These are phyloP conservation scores for Crotalus tigris DNA, from an alignment of 2,113 vertebrate species.

Conservation along the genomic window DNA sequence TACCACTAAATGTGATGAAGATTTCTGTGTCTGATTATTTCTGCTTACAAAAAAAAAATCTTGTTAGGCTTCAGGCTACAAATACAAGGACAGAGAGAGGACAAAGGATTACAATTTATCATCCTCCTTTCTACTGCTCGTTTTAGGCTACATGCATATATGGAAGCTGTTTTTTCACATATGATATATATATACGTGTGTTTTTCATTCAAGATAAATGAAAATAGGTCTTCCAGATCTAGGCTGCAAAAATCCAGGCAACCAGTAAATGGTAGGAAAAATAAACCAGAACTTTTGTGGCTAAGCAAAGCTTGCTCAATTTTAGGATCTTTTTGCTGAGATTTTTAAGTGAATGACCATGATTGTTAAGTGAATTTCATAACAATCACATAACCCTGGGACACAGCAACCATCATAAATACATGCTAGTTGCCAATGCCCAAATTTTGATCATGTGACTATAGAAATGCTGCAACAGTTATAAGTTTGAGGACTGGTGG, in stretches of 20 bases:
- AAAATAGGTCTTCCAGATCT: background rate
- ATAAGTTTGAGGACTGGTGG: background rate
- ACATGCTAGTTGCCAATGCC: background rate
- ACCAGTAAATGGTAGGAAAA: background rate
- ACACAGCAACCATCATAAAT: background rate
- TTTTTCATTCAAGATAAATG: background rate
- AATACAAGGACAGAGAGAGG: background rate
- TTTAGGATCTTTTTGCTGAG: background rate
- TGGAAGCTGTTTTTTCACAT: background rate
- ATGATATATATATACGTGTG: background rate
- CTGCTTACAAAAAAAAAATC: background rate
- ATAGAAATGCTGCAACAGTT: background rate
- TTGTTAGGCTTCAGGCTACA: background rate
- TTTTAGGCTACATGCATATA: background rate
- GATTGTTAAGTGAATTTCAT: background rate
- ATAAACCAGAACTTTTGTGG: background rate
- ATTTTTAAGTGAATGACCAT: background rate
- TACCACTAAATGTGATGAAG: background rate
- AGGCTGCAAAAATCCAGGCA: background rate
- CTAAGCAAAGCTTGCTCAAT: background rate
- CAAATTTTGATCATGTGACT: background rate
- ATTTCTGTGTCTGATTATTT: background rate
- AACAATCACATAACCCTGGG: background rate
- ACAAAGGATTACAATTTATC: background rate
- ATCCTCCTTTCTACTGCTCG: background rate